These are phyloP conservation scores for Ptychadena robeensis DNA, from an alignment of 2,797 vertebrate species.

Conservation along the genomic window DNA sequence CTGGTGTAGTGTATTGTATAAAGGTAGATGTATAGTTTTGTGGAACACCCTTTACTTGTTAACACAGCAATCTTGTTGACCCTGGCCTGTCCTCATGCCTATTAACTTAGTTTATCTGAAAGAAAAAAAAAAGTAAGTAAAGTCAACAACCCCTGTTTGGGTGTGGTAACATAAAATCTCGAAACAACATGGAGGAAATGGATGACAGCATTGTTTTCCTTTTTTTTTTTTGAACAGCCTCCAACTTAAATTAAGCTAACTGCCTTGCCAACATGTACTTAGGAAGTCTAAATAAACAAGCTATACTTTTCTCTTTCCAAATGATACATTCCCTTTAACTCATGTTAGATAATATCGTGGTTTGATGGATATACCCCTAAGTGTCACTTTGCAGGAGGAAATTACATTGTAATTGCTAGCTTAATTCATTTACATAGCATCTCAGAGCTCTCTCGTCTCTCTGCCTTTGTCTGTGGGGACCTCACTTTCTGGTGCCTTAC, in stretches of 20 bases:
- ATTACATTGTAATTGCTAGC: constrained; percentile 54
- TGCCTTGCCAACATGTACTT: constrained; percentile 17
- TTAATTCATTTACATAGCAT: constrained; percentile 53
- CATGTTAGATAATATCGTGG: constrained; percentile 37
- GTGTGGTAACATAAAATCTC: no score
- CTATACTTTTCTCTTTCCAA: constrained; percentile 9
- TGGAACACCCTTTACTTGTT: no score
- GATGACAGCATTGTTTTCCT: background rate
- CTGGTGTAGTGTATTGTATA: no score
- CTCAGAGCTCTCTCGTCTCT: constrained; percentile 11
- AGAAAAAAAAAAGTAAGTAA: no score
- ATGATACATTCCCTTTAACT: constrained; percentile 40
- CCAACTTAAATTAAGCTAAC: background rate
- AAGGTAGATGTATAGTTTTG: no score
- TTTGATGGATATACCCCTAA: constrained; percentile 43
- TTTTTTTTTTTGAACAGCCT: background rate
- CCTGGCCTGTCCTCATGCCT: no score
- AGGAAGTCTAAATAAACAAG: constrained; percentile 35
- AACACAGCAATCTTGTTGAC: no score
- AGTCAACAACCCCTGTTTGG: no score
- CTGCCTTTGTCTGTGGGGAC: constrained; percentile 35
- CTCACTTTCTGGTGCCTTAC: constrained; percentile 21
- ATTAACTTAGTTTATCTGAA: no score
- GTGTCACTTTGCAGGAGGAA: constrained; percentile 50
- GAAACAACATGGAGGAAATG: background rate